These are phyloP conservation scores for Paedocypris micromegethes DNA, from an alignment of 2,797 vertebrate species.

Conservation along the genomic window DNA sequence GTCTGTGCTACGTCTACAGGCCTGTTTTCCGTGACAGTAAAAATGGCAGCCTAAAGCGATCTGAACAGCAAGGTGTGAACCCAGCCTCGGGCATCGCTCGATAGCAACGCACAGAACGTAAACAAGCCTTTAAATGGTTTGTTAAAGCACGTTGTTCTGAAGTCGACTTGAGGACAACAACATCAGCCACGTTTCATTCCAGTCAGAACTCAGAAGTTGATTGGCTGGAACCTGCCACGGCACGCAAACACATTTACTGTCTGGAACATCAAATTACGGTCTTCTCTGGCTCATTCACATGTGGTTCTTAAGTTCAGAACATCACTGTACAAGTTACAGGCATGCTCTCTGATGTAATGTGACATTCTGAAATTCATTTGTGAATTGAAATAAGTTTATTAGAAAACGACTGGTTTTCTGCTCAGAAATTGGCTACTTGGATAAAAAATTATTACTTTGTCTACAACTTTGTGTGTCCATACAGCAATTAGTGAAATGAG, in stretches of 20 bases:
- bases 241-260: slow-evolving; percentile 29
- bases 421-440: too few species aligned
- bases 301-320: background rate
- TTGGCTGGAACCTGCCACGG: slow-evolving; percentile 28
- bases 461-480: too few species aligned
- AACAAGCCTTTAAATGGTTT: slow-evolving; percentile 11
- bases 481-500: too few species aligned
- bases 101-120: slow-evolving; percentile 7
- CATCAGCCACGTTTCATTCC: background rate
- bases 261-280: slow-evolving; percentile 21
- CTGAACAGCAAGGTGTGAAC: slow-evolving; percentile 21
- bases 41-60: slow-evolving; percentile 24
- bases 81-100: slow-evolving; percentile 30
- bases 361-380: background rate
- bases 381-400: too few species aligned
- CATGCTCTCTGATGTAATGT: background rate
- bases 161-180: slow-evolving; percentile 4
- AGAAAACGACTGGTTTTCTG: too few species aligned
- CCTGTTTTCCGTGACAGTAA: background rate
- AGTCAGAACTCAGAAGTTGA: slow-evolving; percentile 10
- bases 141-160: background rate
- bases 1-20: background rate
- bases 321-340: slow-evolving; percentile 14
- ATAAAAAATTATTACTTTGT: too few species aligned
- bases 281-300: slow-evolving; percentile 14